Evolutionary conservation across 1,140 invertebrate species (phyloP), one percentile per base, ranked within the genome.

Genomic region (Zaprionus ornatus): DNA sequence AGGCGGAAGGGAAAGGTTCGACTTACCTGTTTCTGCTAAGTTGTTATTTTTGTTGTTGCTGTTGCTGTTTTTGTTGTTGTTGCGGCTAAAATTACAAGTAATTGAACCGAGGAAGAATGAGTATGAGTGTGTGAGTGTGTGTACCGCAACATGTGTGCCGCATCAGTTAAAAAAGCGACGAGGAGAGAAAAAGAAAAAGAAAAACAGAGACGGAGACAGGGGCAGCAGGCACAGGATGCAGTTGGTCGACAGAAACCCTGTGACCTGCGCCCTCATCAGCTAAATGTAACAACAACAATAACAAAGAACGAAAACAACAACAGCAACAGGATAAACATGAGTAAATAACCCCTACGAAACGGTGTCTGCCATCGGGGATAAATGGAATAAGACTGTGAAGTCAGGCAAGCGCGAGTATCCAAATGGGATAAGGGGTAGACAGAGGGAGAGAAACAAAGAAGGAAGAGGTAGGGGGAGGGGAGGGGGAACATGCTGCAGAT

Each of bases 11-110:
- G 23, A 21, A 27, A 23, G 54, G 40, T 21, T 37, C 40, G 35
- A 35, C 19, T 67, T 73, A 77, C 74, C 74, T 77, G 69, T 77
- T 65, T 37, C 52, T 61, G 50, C n/a, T 48, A 68, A 59, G 56
- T 69, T 42, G 27, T 10, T 29, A 9, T 29, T 29, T 3, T 10
- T 29, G 21, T 52, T 65, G 29, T 52, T 37, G 32, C 62, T 59
- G 48, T 57, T 45, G 50, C 10, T 63, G 40, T 45, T 48, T 15
- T 60, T 83, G 76, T 76, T 55, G 77, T 74, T 77, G 83, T 78
- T 87, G 80, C 74, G 84, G 84, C 84, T 87, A 81, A 87, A 87
- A 87, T 87, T 87, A 88, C 84, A 88, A 84, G 84, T 87, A 87
- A 87, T 88, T 87, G 84, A 87, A 88, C 80, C 80, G 79, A 70